phyloP scores from a whole-genome alignment of 2,888 invertebrate genomes.

The Gymnocheta viridis region DNA sequence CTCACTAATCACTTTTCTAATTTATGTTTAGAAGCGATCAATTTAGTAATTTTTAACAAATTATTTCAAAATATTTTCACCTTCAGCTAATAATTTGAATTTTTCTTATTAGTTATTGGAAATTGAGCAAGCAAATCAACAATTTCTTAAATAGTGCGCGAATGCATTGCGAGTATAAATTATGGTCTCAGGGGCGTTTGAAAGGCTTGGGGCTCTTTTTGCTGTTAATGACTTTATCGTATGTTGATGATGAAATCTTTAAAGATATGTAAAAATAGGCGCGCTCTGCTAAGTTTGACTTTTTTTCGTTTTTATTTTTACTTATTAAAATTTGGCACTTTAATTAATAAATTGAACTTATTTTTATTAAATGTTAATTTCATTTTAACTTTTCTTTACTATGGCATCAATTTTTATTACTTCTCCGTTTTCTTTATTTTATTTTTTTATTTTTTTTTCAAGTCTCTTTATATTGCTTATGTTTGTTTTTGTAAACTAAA shows the following conservation, averaged over 20 bases:
- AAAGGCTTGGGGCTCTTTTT: neutral
- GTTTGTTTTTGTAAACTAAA: conserved; percentile 48
- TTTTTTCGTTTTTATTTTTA: conserved; percentile 2
- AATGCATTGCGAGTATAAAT: neutral
- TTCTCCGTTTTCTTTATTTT: conserved; percentile 13
- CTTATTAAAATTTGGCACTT: conserved; percentile 52
- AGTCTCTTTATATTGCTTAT: conserved; percentile 3
- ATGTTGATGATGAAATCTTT: conserved; percentile 45
- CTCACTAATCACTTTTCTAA: neutral
- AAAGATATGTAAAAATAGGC: conserved; percentile 59
- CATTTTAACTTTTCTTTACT: conserved; percentile 27
- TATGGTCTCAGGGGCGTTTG: neutral
- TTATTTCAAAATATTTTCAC: too few relatives aligned
- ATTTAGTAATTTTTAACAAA: neutral
- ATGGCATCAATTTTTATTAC: conserved; percentile 34
- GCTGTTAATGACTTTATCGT: conserved; percentile 9
- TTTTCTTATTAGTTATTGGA: neutral
- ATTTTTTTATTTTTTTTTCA: neutral
- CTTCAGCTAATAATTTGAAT: neutral
- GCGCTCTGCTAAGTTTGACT: conserved; percentile 31
- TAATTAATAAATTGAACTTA: conserved; percentile 29
- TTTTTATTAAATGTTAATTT: conserved; percentile 11
- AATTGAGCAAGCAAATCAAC: neutral
- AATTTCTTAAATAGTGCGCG: neutral
- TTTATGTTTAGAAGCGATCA: neutral